Base-by-base conservation (phyloP, 2,113 vertebrate genomes). In the Rissa tridactyla region DNA sequence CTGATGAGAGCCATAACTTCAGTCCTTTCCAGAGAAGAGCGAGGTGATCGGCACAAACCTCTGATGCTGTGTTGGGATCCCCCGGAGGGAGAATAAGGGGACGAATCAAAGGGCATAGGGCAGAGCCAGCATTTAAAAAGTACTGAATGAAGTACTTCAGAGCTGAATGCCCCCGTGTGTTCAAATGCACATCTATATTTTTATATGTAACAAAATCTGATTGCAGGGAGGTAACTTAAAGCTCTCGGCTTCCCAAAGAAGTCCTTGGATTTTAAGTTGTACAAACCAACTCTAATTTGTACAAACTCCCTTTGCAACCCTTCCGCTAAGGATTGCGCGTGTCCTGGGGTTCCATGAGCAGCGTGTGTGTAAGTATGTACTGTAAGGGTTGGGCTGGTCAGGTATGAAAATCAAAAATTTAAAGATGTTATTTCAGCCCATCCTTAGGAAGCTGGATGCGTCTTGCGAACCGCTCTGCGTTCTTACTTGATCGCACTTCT, bases 401-500 rank as follows among this genome's bases (percentile, higher is more conserved):
- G 20, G n/a, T 40, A 5, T 21, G 23, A 69, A 42, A 32, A 29
- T 49, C 4, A 42, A 52, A 54, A 40, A 47, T 36, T 12, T 11
- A 18, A 46, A 81, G 27, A 19, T 54, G 34, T 51, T 34, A 7
- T 29, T 91, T 91, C 12, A 30, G 46, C 34, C 44, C 23, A 21
- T 23, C 52, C 20, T 3, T 40, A 21, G 27, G 68, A 34, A 73
- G 44, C 15, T 38, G 23, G 23, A 18, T 23, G 15, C 11, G 14
- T 34, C 60, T 62, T 18, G 14, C 16, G 9, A 21, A 26, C 40
- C 6, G 23, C 64, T 69, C 18, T 61, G 29, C 55, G 61, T n/a
- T 49, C 54, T 26, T 29, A 29, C 11, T 26, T 3, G 3, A 5
- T 27, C 65, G 1, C 5, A 0, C 27, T 70, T 51, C 49, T 51